Base-by-base conservation (phyloP, 2,797 vertebrate genomes). In the Stomatorhinus walkeri region DNA sequence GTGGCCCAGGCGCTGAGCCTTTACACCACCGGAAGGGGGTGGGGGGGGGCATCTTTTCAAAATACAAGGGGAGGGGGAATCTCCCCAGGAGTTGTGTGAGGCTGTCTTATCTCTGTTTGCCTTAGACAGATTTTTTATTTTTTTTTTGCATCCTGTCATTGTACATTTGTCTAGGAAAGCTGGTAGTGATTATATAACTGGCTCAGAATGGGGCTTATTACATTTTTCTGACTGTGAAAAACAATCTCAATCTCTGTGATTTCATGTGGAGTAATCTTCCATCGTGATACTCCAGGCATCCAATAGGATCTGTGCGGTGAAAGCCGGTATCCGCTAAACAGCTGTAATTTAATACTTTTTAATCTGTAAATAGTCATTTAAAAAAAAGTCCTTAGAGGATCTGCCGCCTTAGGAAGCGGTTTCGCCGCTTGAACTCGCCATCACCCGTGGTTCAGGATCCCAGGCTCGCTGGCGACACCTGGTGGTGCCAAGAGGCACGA, bases 1-100 rank as follows among this genome's bases (percentile, higher is more conserved):
- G 98, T 98, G 92, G 93, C 94, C 88, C 1, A 43, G 88, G 12
- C 19, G 56, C 16, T 2, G 61, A 3, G 8, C 61, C 22, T 9
- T 3, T 10, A 61, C 22, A 24, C 59, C 22, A 10, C 22, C 22
- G 54, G 54, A 8, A 19, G 6, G 6, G 5, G 56, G 52, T 32
- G 14, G 52, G 59, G 54, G 59, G 59, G 2, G 59, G 59, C 22
- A 12, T 64, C 8, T 28, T 28, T 64, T 64, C 61, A 64, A 64
- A 64, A 10, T 28, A 32, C 61, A 14, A 14, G 61, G 6, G 61
- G 61, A 28, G 61, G 61, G 61, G 61, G 24, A 32, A 28, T 32
- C 61, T 28, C 24, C 24, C 61, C n/a, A 8, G n/a, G 56, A 61
- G 56, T 68, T 28, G 2, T 12, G 59, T 61, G 59, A 22, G 61